phyloP scores from a whole-genome alignment of 2,113 vertebrate species.

The Willisornis vidua region DNA sequence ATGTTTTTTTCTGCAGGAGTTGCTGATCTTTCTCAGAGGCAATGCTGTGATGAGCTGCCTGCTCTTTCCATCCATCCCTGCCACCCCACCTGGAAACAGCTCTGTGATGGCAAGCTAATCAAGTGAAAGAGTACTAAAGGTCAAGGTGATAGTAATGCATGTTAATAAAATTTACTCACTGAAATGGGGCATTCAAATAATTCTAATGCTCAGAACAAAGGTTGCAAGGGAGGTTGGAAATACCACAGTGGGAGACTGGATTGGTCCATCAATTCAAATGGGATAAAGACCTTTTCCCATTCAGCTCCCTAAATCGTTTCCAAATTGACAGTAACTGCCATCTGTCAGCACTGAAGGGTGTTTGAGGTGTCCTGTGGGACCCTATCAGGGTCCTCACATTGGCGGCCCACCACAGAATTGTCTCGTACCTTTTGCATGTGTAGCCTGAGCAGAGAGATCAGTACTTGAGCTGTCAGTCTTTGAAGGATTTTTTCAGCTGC shows the following conservation, averaged over 20 bases:
- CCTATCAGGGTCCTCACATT: not conserved
- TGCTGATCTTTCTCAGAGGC: not conserved
- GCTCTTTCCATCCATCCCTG: not conserved
- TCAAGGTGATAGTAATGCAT: not conserved
- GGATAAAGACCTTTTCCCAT: not conserved
- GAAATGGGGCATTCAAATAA: not conserved
- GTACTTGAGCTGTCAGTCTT: not conserved
- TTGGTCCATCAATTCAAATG: not conserved
- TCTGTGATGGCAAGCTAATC: not conserved
- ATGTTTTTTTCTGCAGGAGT: not conserved
- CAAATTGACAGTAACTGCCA: not conserved
- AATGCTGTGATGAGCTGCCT: not conserved
- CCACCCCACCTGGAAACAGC: not conserved
- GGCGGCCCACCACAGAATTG: not conserved
- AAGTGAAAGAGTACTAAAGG: slow-evolving; percentile 12
- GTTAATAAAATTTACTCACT: not conserved
- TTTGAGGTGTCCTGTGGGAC: not conserved
- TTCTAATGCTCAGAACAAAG: not conserved
- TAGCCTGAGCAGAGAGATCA: not conserved
- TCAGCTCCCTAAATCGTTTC: not conserved
- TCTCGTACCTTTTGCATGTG: not conserved
- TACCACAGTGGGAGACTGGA: not conserved
- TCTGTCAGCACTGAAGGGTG: not conserved
- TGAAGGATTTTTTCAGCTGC: not conserved
- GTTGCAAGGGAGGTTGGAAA: not conserved